A percentile compares a stretch with the other conserved stretches of the same genome.
These are phyloP conservation scores for Heteromyza rotundicornis DNA, from an alignment of 2,888 invertebrate species.

Conservation along the genomic window DNA sequence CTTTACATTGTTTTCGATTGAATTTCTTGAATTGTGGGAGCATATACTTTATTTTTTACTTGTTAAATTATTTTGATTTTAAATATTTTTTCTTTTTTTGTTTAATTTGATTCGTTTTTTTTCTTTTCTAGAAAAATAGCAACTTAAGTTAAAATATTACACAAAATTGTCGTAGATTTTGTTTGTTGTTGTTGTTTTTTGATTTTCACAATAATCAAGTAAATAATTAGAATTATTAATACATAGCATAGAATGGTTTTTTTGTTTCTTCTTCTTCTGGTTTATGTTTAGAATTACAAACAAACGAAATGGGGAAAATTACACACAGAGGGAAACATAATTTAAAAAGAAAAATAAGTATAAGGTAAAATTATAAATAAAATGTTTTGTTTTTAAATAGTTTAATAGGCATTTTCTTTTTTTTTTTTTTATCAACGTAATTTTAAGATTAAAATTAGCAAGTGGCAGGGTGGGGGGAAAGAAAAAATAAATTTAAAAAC, in stretches of 20 bases:
- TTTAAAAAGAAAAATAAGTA: conserved; percentile 18
- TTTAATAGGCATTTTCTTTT: neutral
- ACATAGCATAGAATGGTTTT: conserved; percentile 15
- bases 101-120: conserved; percentile 26
- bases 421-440: too few species aligned
- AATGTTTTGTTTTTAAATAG: conserved; percentile 1
- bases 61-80: conserved; percentile 16
- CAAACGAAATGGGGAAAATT: conserved; percentile 24
- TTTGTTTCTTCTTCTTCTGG: too few species aligned
- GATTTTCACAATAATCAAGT: conserved; percentile 27
- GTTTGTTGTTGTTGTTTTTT: conserved; percentile 12
- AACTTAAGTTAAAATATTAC: conserved; percentile 52
- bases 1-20: too few species aligned
- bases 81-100: conserved; percentile 11
- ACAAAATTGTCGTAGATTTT: conserved; percentile 39
- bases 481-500: conserved; percentile 14
- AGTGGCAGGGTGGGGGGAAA: conserved; percentile 9
- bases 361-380: conserved; percentile 25
- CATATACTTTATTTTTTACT: conserved; percentile 20
- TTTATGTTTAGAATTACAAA: conserved; percentile 27
- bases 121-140: conserved; percentile 33
- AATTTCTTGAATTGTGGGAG: neutral
- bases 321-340: conserved; percentile 27
- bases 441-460: conserved; percentile 15
- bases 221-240: conserved; percentile 24